Conservation (phyloP, 2,888 invertebrate species). For the Melanostoma mellinum region DNA sequence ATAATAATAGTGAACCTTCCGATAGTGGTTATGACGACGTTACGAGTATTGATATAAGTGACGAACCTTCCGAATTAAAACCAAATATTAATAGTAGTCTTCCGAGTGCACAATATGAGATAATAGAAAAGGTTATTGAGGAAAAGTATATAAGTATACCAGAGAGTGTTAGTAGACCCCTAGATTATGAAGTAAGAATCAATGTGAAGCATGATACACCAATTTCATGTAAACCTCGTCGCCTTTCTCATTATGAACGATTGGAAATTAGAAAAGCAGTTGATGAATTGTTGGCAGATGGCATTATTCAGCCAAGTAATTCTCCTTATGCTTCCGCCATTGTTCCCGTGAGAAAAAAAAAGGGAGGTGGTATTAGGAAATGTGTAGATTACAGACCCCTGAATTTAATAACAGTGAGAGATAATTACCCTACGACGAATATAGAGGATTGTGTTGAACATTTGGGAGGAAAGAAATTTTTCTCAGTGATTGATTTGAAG, state of each 20-base stretch:
- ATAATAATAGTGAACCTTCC: too few relatives aligned
- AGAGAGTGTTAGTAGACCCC: too few relatives aligned
- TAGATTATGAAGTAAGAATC: too few relatives aligned
- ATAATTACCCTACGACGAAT: constrained; percentile 59
- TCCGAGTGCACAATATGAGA: too few relatives aligned
- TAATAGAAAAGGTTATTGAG: too few relatives aligned
- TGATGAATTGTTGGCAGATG: background rate
- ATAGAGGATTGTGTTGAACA: constrained; percentile 48
- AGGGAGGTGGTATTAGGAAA: constrained; percentile 44
- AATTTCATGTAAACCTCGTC: background rate
- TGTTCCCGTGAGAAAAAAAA: constrained; percentile 59
- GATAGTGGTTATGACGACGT: too few relatives aligned
- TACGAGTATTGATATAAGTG: too few relatives aligned
- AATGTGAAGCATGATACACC: background rate
- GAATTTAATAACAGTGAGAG: constrained; percentile 50
- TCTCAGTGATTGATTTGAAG: too few relatives aligned
- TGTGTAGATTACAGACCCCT: constrained; percentile 55
- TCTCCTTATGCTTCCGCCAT: constrained; percentile 59
- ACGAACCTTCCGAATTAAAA: too few relatives aligned
- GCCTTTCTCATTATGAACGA: constrained; percentile 9
- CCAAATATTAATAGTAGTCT: too few relatives aligned
- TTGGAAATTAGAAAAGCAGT: background rate
- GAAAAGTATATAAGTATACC: too few relatives aligned
- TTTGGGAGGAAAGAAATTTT: too few relatives aligned
- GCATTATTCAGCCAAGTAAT: background rate